A percentile compares a stretch with the other conserved stretches of the same genome.
phyloP scores from a whole-genome alignment of 2,888 invertebrate species.

The Galeruca laticollis region DNA sequence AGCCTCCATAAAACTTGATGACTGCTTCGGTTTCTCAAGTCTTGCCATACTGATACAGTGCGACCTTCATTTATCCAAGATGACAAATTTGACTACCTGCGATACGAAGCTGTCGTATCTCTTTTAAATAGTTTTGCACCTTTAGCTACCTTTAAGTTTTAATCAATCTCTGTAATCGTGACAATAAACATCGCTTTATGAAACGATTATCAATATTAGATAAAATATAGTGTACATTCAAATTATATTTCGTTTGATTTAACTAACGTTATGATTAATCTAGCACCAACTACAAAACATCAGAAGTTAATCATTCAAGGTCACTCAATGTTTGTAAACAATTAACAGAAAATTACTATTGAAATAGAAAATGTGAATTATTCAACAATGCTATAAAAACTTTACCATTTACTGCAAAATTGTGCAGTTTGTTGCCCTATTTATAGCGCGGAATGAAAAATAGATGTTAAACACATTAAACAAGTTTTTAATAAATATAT shows the following conservation, averaged over 20 bases:
- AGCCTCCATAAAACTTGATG: too few relatives aligned
- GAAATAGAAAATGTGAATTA: conserved; percentile 38
- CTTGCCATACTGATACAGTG: too few relatives aligned
- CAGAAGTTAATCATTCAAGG: conserved; percentile 30
- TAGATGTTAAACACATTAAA: conserved; percentile 39
- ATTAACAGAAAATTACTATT: conserved; percentile 40
- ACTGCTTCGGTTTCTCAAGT: too few relatives aligned
- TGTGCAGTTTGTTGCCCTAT: conserved; percentile 39
- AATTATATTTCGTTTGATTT: neutral
- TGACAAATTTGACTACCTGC: too few relatives aligned
- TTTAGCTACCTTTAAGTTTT: too few relatives aligned
- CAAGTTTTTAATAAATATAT: conserved; percentile 41
- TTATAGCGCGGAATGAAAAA: conserved; percentile 35
- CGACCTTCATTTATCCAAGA: too few relatives aligned
- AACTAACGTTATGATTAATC: neutral
- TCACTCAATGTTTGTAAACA: conserved; percentile 42
- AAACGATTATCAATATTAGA: too few relatives aligned
- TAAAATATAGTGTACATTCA: neutral
- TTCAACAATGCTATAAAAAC: conserved; percentile 29
- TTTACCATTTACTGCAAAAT: conserved; percentile 33
- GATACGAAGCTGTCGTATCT: too few relatives aligned
- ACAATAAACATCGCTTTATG: too few relatives aligned
- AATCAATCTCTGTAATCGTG: too few relatives aligned
- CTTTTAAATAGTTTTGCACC: too few relatives aligned
- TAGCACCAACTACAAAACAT: conserved; percentile 9